phyloP scores from a whole-genome alignment of 1,140 invertebrate species.

The Phortica variegata region DNA sequence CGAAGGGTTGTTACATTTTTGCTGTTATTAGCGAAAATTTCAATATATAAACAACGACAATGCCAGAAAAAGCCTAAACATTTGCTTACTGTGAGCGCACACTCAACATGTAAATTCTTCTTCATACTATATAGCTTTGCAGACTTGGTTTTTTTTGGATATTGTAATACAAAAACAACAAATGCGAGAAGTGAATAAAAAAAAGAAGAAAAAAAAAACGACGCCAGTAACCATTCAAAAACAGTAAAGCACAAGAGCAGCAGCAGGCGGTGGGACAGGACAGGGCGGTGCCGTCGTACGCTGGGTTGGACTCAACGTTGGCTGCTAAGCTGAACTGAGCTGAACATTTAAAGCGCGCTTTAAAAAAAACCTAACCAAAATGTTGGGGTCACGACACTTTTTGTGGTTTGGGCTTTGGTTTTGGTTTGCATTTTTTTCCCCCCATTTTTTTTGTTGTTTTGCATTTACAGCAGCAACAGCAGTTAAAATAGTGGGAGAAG shows the following conservation, averaged over 20 bases:
- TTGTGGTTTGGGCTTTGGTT: conserved; percentile 31
- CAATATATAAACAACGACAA: conserved; percentile 17
- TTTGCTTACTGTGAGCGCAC: too few relatives aligned
- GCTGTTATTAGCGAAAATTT: conserved; percentile 30
- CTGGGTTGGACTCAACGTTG: conserved; percentile 3
- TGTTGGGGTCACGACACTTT: conserved; percentile 54
- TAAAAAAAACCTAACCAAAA: conserved; percentile 28
- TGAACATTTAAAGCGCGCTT: conserved; percentile 15
- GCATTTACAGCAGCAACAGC: conserved; percentile 25
- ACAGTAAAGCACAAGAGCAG: not conserved
- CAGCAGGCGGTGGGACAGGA: not conserved
- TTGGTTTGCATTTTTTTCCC: conserved; percentile 1
- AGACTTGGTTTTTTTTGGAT: too few relatives aligned
- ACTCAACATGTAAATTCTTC: too few relatives aligned
- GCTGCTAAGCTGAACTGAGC: conserved; percentile 16
- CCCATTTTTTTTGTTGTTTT: not conserved
- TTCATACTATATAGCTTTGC: too few relatives aligned
- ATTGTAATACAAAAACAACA: conserved; percentile 11
- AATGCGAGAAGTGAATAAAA: conserved; percentile 19
- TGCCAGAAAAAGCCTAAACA: too few relatives aligned
- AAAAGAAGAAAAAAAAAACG: conserved; percentile 37
- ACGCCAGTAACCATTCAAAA: conserved; percentile 34
- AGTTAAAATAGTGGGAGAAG: conserved; percentile 51
- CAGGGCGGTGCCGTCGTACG: conserved; percentile 1
- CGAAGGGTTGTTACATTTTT: conserved; percentile 47